Base-by-base conservation (phyloP, 2,888 invertebrate species). In the Callyntrura guangdongensis region DNA sequence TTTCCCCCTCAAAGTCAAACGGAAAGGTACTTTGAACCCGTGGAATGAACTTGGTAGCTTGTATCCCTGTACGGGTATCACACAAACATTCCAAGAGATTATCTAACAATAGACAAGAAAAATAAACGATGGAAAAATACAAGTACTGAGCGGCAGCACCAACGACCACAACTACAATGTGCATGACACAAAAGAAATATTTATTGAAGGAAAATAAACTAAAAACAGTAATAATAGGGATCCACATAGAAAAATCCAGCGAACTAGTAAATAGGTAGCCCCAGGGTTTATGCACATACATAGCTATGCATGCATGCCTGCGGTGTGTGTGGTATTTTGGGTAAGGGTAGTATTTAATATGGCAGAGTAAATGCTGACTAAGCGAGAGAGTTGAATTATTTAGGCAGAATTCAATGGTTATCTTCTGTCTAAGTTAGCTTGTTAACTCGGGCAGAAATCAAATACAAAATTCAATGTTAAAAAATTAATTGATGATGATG, bases 11-110 rank as follows among this genome's bases (percentile, higher is more conserved):
- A 11, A 77, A 77, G 22, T 53, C 56, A 53, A 17, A 20, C 8
- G 36, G n/a, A 6, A 64, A 74, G 77, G 77, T 77, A 53, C 25
- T 77, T 77, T 77, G 77, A 77, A 77, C 77, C 47, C 69, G 36
- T 74, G 2, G 72, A 5, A 47, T 1, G 12, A 20, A 74, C 17
- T 47, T 47, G 14, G 20, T 74, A 74, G 12, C 64, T 27, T 9
- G 64, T 27, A 27, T 27, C 25, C 27, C 25, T 14, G 2, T 27
- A 67, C 14, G 14, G 36, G 36, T 36, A 36, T 36, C 36, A 6
- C 5, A 47, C 17, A 20, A 22, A 49, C 74, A 74, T 20, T 3
- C 25, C 27, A 36, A 79, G 53, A 53, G 77, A 77, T 53, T 53
- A 77, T n/a, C 25, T n/a, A 77, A 47, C n/a, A 64, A 27, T 25